phyloP scores from a whole-genome alignment of 2,113 vertebrate genomes.

The Myotis brandtii region DNA sequence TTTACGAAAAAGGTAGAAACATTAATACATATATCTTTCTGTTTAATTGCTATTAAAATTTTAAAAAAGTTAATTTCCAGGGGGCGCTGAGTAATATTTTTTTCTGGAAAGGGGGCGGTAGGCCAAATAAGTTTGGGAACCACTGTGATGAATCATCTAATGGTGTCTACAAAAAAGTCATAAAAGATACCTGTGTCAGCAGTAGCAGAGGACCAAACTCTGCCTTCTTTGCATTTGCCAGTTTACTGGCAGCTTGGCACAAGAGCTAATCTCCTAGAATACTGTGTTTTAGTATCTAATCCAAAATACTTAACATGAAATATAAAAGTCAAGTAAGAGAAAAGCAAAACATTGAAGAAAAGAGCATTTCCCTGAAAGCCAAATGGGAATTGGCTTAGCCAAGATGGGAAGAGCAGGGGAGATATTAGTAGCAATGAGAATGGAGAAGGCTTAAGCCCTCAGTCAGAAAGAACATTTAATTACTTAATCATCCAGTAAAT shows the following conservation, averaged over 20 bases:
- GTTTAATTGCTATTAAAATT: too few species aligned
- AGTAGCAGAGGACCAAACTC: neutral
- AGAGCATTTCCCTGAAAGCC: conserved; percentile 4
- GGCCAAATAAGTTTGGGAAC: too few species aligned
- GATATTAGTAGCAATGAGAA: neutral
- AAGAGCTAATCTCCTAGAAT: conserved; percentile 12
- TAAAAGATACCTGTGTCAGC: neutral
- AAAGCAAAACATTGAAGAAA: conserved; percentile 26
- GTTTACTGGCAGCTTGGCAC: neutral
- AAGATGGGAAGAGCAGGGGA: neutral
- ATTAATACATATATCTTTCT: too few species aligned
- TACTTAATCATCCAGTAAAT: neutral
- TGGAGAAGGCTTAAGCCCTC: neutral
- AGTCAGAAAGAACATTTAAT: neutral
- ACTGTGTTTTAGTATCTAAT: conserved; percentile 28
- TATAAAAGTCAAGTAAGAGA: conserved; percentile 42
- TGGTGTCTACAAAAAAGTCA: neutral
- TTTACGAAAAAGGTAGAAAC: too few species aligned
- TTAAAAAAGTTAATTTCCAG: too few species aligned
- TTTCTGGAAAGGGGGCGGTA: too few species aligned
- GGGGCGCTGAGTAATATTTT: too few species aligned
- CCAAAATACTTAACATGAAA: conserved; percentile 13
- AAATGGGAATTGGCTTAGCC: neutral
- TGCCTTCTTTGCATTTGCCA: conserved; percentile 11
- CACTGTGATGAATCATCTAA: conserved; percentile 13